Conservation (phyloP, 1,140 invertebrate genomes). For the Cotesia glomerata region DNA sequence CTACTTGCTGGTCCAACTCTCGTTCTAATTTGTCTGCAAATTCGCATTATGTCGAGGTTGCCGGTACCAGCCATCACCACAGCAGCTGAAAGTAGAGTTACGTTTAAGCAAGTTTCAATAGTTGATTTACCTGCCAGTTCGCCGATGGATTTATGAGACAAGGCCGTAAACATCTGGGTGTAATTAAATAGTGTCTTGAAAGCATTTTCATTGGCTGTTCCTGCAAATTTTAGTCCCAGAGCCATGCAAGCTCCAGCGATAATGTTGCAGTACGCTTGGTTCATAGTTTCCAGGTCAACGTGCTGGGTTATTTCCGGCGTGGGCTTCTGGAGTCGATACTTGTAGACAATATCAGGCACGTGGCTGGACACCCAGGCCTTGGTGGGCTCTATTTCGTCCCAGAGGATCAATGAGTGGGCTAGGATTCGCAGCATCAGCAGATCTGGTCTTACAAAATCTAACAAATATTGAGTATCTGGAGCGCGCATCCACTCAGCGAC, state of each 20-base stretch:
- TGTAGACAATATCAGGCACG: conserved; percentile 77
- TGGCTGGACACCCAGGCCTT: conserved; percentile 86
- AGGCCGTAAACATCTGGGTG: conserved; percentile 71
- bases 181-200: conserved; percentile 76
- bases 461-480: conserved; percentile 86
- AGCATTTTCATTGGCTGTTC: conserved; percentile 84
- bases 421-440: conserved; percentile 86
- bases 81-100: conserved; percentile 80
- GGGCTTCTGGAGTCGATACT: conserved; percentile 75
- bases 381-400: conserved; percentile 83
- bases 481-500: conserved; percentile 93
- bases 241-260: conserved; percentile 93
- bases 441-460: conserved; percentile 94
- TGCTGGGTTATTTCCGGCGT: conserved; percentile 66
- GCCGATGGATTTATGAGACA: conserved; percentile 73
- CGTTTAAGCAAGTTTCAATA: conserved; percentile 87
- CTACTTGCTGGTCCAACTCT: conserved; percentile 70
- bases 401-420: conserved; percentile 80
- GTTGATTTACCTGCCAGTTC: conserved; percentile 89
- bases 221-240: conserved; percentile 92
- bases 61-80: conserved; percentile 95
- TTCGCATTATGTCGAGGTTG: conserved; percentile 71
- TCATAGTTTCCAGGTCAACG: conserved; percentile 94
- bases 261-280: conserved; percentile 96
- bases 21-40: conserved; percentile 83